Evolutionary conservation across 2,888 invertebrate genomes (phyloP).

Genomic region (Phengaris arion): DNA sequence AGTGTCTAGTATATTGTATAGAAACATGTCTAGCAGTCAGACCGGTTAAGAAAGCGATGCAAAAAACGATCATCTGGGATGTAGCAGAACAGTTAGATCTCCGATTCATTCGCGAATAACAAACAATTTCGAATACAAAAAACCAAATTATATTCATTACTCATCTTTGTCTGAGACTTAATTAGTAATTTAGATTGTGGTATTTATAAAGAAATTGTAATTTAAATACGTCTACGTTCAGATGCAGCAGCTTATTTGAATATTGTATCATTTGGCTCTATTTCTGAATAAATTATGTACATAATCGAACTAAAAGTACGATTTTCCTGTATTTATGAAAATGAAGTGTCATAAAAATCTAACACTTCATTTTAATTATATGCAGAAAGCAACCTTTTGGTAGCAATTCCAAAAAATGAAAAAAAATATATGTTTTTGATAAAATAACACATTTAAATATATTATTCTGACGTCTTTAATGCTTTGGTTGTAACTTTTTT

Average conservation of each 20-base stretch:
- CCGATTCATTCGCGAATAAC: slow-evolving; percentile 19
- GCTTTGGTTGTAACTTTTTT: background rate
- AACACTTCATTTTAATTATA: too few relatives aligned
- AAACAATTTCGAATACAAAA: slow-evolving; percentile 10
- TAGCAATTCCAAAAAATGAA: too few relatives aligned
- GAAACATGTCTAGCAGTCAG: slow-evolving; percentile 33
- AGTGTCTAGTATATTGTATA: slow-evolving; percentile 22
- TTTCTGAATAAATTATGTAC: too few relatives aligned
- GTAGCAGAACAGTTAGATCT: slow-evolving; percentile 29
- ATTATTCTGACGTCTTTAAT: too few relatives aligned
- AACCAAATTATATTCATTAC: background rate
- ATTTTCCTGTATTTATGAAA: too few relatives aligned
- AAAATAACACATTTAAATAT: too few relatives aligned
- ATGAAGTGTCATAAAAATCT: too few relatives aligned
- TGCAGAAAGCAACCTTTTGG: too few relatives aligned
- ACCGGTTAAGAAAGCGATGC: slow-evolving; percentile 42
- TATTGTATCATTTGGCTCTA: background rate
- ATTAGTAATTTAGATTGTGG: background rate
- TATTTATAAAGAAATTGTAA: background rate
- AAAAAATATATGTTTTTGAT: too few relatives aligned
- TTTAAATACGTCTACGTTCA: background rate
- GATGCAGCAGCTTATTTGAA: background rate
- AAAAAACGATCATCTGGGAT: slow-evolving; percentile 38
- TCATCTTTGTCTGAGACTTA: background rate
- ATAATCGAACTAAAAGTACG: too few relatives aligned